Conservation (phyloP, 1,140 invertebrate species). For the Cylas formicarius region DNA sequence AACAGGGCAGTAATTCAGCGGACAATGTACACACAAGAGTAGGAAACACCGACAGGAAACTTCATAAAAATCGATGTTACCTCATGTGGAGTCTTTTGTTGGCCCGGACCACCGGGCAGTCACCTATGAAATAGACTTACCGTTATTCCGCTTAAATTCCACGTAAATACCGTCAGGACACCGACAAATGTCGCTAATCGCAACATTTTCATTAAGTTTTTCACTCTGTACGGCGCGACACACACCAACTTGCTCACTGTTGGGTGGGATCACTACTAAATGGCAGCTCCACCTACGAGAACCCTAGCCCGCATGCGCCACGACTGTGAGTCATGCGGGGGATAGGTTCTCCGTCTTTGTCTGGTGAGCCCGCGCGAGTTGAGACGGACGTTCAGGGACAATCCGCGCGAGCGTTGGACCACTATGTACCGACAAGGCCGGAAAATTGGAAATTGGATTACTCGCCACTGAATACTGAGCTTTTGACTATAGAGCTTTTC, state of each 20-base stretch:
- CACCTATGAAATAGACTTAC: constrained; percentile 25
- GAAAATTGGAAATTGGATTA: too few relatives aligned
- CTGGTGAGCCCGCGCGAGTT: not conserved
- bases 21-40: too few relatives aligned
- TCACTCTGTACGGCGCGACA: constrained; percentile 25
- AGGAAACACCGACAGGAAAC: too few relatives aligned
- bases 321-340: constrained; percentile 24
- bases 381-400: constrained; percentile 1
- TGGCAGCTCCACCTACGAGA: constrained; percentile 38
- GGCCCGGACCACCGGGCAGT: not conserved
- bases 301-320: constrained; percentile 28
- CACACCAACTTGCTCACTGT: constrained; percentile 30
- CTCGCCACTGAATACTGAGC: too few relatives aligned
- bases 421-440: constrained; percentile 5
- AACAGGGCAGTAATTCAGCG: too few relatives aligned
- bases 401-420: constrained; percentile 5
- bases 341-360: constrained; percentile 13
- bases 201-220: constrained; percentile 34
- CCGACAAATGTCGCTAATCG: constrained; percentile 30
- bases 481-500: too few relatives aligned
- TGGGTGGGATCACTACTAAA: constrained; percentile 34
- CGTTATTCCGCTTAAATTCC: constrained; percentile 31
- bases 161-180: constrained; percentile 26
- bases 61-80: constrained; percentile 30
- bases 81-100: constrained; percentile 22